Percentiles rank a stretch among this genome's conserved stretches.
phyloP scores from a whole-genome alignment of 2,888 invertebrate genomes.

The Polyploca ridens region DNA sequence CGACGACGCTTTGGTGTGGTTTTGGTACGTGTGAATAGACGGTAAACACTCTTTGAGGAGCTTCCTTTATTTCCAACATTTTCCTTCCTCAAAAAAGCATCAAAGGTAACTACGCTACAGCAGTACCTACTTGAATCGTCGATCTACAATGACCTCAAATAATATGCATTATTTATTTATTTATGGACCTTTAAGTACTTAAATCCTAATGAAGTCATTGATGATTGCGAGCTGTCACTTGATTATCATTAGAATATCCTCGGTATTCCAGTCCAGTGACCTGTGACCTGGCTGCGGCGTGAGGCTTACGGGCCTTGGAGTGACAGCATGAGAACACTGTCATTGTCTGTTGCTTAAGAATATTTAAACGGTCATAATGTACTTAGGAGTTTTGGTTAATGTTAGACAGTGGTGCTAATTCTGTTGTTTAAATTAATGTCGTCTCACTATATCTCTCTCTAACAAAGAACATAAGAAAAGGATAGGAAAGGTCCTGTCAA shows the following conservation, averaged over 20 bases:
- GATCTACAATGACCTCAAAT: neutral
- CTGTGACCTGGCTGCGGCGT: neutral
- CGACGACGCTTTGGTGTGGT: no score
- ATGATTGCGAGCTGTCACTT: constrained; percentile 6
- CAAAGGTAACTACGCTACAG: neutral
- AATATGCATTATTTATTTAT: neutral
- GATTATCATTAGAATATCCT: neutral
- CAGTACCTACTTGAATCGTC: neutral
- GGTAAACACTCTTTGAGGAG: no score
- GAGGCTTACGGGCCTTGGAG: neutral
- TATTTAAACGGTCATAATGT: neutral
- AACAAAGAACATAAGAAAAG: no score
- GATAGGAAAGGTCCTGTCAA: no score
- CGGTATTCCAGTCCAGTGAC: neutral
- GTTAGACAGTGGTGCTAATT: no score
- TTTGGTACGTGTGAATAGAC: no score
- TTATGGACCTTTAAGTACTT: neutral
- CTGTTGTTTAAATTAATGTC: no score
- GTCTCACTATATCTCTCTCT: no score
- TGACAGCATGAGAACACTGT: neutral
- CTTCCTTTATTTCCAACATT: no score
- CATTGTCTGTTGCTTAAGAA: neutral
- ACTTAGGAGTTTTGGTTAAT: no score
- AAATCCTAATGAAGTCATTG: constrained; percentile 6
- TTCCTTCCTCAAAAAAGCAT: neutral